Percentiles rank a stretch among this genome's conserved stretches.
phyloP scores from a whole-genome alignment of 2,888 invertebrate genomes.

The Phyllotreta striolata region DNA sequence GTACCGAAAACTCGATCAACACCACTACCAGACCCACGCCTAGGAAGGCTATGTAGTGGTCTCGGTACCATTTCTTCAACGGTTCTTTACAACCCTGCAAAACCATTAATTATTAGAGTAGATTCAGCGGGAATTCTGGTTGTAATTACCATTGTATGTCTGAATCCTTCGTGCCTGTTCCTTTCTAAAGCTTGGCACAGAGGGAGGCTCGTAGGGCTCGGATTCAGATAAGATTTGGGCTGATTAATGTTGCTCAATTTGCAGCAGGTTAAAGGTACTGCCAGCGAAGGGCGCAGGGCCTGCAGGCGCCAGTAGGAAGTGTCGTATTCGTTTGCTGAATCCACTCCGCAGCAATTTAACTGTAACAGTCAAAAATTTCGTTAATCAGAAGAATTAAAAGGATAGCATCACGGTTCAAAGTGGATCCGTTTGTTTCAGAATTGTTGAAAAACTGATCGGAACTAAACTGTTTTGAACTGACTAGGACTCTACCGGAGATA shows the following conservation, averaged over 20 bases:
- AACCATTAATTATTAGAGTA: neutral
- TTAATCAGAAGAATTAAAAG: neutral
- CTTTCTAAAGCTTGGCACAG: constrained; percentile 74
- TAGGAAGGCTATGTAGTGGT: constrained; percentile 76
- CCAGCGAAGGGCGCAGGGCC: constrained; percentile 70
- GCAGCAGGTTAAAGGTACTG: constrained; percentile 63
- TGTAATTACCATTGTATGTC: constrained; percentile 67
- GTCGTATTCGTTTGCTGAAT: constrained; percentile 80
- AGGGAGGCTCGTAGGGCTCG: constrained; percentile 74
- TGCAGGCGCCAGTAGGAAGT: constrained; percentile 82
- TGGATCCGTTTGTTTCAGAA: neutral
- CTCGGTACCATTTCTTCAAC: constrained; percentile 79
- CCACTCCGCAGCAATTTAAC: constrained; percentile 84
- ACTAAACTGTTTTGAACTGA: no score
- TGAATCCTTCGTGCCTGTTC: constrained; percentile 65
- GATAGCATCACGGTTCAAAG: neutral
- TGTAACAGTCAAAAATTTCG: constrained; percentile 54
- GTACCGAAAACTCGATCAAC: constrained; percentile 75
- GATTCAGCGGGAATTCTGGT: neutral
- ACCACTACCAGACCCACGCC: constrained; percentile 72
- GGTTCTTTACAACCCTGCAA: constrained; percentile 74
- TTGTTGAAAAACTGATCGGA: no score
- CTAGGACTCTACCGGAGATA: no score
- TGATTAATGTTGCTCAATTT: constrained; percentile 67
- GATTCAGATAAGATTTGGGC: constrained; percentile 74